A percentile compares a stretch with the other conserved stretches of the same genome.
Conservation (phyloP, 2,113 vertebrate genomes). For the Helogale parvula region DNA sequence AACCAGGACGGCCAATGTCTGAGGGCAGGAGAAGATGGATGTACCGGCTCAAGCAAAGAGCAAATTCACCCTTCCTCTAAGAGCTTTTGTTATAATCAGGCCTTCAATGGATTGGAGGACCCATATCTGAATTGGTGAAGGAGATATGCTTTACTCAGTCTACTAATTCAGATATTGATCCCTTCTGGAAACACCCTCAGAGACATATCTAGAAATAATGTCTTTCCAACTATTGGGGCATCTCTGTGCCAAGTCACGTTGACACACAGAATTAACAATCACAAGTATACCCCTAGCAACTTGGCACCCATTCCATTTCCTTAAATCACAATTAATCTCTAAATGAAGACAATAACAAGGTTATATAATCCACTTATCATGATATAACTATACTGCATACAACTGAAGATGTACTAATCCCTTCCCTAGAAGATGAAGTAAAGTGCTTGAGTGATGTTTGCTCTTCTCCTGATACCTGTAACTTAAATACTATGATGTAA, state of each 20-base stretch:
- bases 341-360: not conserved
- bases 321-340: not conserved
- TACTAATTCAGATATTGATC: not conserved
- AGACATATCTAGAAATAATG: not conserved
- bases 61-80: not conserved
- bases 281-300: not conserved
- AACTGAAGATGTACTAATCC: not conserved
- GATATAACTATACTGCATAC: not conserved
- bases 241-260: not conserved
- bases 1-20: not conserved
- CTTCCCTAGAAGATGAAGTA: not conserved
- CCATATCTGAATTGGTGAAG: too few relatives aligned
- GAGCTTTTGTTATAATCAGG: not conserved
- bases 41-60: not conserved
- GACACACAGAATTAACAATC: not conserved
- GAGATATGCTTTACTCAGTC: not conserved
- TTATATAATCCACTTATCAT: not conserved
- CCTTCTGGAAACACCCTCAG: not conserved
- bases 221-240: not conserved
- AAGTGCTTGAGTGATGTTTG: not conserved
- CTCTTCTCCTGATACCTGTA: not conserved
- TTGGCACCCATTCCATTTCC: not conserved
- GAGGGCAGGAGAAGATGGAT: not conserved
- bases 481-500: not conserved
- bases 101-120: not conserved